Percentiles rank a stretch among this genome's conserved stretches.
These are phyloP conservation scores for Coilia nasus DNA, from an alignment of 2,797 vertebrate species.

Conservation along the genomic window DNA sequence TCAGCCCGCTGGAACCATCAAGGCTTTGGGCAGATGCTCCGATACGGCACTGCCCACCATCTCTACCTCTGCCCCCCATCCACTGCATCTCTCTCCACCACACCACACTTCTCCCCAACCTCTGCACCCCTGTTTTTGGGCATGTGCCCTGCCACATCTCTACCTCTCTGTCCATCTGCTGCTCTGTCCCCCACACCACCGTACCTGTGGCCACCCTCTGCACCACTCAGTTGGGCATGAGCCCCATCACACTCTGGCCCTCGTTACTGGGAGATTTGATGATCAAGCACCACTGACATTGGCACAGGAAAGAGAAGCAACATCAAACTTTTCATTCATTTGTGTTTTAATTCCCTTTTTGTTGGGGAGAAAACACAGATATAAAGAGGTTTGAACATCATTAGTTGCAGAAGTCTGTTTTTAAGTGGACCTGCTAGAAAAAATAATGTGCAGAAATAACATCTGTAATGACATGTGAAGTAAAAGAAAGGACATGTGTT, in stretches of 20 bases:
- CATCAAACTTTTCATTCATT: not conserved
- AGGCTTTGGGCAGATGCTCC: not conserved
- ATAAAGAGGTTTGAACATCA: not conserved
- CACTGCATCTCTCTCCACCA: too few species aligned
- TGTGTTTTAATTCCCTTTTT: not conserved
- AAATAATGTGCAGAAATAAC: not conserved
- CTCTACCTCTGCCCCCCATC: too few species aligned
- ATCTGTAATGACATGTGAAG: not conserved
- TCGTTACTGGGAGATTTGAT: not conserved
- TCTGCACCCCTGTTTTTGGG: too few species aligned
- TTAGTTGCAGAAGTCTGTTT: not conserved
- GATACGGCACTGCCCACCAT: not conserved
- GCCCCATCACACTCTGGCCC: not conserved
- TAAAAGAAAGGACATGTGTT: too few species aligned
- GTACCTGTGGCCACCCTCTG: too few species aligned
- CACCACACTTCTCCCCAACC: too few species aligned
- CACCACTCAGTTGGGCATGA: not conserved
- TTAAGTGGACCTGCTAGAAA: not conserved
- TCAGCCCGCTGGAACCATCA: slow-evolving; percentile 30
- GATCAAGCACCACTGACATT: not conserved
- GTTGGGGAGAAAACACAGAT: not conserved
- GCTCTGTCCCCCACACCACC: too few species aligned
- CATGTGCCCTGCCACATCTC: too few species aligned
- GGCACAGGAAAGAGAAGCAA: not conserved
- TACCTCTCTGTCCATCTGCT: too few species aligned